A percentile compares a stretch with the other conserved stretches of the same genome.
phyloP scores from a whole-genome alignment of 2,113 vertebrate species.

The Elephas maximus region DNA sequence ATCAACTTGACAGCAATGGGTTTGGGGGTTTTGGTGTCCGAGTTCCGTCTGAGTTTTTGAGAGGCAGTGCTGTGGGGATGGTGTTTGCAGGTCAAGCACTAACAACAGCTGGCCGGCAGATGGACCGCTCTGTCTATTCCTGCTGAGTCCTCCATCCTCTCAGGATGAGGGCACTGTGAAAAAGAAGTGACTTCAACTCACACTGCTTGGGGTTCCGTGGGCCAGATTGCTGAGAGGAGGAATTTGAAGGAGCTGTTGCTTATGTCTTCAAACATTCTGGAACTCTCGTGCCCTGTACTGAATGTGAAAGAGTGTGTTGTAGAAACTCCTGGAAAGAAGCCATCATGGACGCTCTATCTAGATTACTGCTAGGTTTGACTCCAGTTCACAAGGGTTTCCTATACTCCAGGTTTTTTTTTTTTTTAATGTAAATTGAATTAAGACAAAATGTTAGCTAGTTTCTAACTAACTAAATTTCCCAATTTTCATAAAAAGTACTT shows the following conservation, averaged over 20 bases:
- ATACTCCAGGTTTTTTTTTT: background rate
- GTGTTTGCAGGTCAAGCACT: constrained; percentile 10
- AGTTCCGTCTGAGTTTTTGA: constrained; percentile 11
- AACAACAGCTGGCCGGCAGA: constrained; percentile 56
- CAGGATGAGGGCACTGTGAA: constrained; percentile 59
- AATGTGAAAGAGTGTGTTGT: constrained; percentile 49
- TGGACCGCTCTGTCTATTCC: constrained; percentile 70
- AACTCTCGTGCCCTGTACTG: constrained; percentile 38
- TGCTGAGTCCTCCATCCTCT: constrained; percentile 64
- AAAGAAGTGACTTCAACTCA: constrained; percentile 54
- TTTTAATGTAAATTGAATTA: background rate
- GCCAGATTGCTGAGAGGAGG: constrained; percentile 61
- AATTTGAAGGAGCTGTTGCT: constrained; percentile 60
- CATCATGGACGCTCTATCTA: background rate
- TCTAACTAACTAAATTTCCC: background rate
- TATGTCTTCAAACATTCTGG: constrained; percentile 51
- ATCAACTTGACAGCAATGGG: too few relatives aligned
- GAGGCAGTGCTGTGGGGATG: constrained; percentile 14
- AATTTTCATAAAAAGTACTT: constrained; percentile 11
- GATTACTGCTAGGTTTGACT: background rate
- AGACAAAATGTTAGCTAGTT: background rate
- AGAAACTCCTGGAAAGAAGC: constrained; percentile 56
- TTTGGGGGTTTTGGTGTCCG: background rate
- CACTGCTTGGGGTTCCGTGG: constrained; percentile 63
- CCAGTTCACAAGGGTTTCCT: background rate